Conservation (phyloP, 1,140 invertebrate species). For the Thaumetopoea pityocampa region DNA sequence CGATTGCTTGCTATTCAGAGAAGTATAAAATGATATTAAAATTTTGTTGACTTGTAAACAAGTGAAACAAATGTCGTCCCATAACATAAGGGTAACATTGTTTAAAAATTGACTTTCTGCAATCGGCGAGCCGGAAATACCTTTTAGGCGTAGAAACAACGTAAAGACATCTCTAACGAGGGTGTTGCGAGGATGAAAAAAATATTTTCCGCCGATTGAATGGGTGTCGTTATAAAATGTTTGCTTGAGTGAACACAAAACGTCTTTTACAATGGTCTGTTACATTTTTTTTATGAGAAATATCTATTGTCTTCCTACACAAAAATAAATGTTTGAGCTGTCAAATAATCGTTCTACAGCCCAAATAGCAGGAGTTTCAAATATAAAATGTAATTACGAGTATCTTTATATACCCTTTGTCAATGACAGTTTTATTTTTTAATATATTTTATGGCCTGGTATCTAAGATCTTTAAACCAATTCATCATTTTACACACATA, state of each 20-base stretch:
- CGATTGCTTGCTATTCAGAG: too few relatives aligned
- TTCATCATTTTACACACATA: too few relatives aligned
- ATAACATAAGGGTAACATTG: slow-evolving; percentile 11
- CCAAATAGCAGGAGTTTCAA: too few relatives aligned
- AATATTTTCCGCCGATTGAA: slow-evolving; percentile 23
- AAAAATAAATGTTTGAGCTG: too few relatives aligned
- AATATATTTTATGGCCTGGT: too few relatives aligned
- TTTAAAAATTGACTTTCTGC: slow-evolving; percentile 22
- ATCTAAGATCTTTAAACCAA: too few relatives aligned
- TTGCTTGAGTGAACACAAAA: slow-evolving; percentile 17
- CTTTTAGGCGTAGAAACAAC: slow-evolving; percentile 26
- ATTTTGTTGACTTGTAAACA: neutral
- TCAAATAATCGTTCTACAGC: too few relatives aligned
- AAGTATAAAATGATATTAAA: too few relatives aligned
- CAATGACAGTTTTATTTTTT: too few relatives aligned
- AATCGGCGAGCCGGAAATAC: slow-evolving; percentile 22
- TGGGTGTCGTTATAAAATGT: slow-evolving; percentile 30
- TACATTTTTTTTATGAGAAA: slow-evolving; percentile 7
- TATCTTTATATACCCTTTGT: too few relatives aligned
- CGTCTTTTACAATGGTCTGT: slow-evolving; percentile 5
- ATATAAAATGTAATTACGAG: too few relatives aligned
- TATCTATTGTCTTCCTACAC: too few relatives aligned
- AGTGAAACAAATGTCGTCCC: neutral
- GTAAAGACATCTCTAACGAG: slow-evolving; percentile 25
- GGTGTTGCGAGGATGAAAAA: slow-evolving; percentile 20